Evolutionary conservation across 2,888 invertebrate genomes (phyloP).

Genomic region (Pemphredon lugubris): DNA sequence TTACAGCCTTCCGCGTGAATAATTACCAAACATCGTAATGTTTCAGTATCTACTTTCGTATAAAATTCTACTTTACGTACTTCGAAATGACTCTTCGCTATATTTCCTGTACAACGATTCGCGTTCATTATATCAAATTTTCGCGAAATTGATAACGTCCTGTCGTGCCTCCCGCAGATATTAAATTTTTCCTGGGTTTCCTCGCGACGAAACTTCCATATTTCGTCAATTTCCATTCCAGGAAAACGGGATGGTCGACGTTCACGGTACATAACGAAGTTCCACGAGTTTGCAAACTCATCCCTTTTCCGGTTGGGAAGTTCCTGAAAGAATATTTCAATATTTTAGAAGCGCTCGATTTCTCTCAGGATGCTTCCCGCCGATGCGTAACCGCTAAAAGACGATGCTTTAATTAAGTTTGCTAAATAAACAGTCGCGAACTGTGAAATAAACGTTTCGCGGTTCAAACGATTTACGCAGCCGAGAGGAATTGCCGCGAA

Average conservation of each 20-base stretch:
- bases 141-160: background rate
- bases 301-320: background rate
- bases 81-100: too few species aligned
- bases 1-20: too few species aligned
- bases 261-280: background rate
- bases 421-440: too few species aligned
- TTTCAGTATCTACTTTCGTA: too few species aligned
- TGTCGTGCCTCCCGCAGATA: background rate
- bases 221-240: constrained; percentile 21
- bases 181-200: constrained; percentile 8
- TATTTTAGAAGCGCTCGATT: background rate
- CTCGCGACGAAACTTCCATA: constrained; percentile 10
- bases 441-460: too few species aligned
- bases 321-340: background rate
- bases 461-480: too few species aligned
- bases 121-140: constrained; percentile 10
- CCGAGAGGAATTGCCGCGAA: too few species aligned
- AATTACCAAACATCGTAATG: too few species aligned
- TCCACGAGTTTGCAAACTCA: constrained; percentile 1
- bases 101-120: constrained; percentile 7
- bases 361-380: background rate
- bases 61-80: too few species aligned
- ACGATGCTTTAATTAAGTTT: too few species aligned
- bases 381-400: too few species aligned
- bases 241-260: background rate